Conservation (phyloP, 1,140 invertebrate genomes). For the Andricus grossulariae region DNA sequence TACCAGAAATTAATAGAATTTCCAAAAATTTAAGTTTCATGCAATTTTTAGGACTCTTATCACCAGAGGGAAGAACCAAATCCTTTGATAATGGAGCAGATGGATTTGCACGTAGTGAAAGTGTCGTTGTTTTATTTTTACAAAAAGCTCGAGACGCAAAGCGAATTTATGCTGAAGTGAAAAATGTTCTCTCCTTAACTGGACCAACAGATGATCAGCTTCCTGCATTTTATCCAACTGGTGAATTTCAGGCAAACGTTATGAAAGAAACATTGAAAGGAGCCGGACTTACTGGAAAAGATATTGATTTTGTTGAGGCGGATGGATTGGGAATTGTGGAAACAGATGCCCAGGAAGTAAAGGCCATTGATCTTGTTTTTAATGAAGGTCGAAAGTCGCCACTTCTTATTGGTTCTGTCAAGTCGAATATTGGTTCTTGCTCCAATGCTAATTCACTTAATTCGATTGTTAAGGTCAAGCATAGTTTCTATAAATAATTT, state of each 20-base stretch:
- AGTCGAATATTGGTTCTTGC: conserved; percentile 87
- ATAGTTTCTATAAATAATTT: too few relatives aligned
- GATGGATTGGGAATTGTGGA: conserved; percentile 77
- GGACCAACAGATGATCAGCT: conserved; percentile 76
- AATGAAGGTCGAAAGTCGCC: conserved; percentile 81
- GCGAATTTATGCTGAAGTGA: conserved; percentile 78
- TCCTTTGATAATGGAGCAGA: conserved; percentile 78
- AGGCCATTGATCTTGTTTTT: conserved; percentile 87
- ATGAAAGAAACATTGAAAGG: conserved; percentile 44
- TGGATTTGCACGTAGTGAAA: conserved; percentile 82
- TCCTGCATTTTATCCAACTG: conserved; percentile 74
- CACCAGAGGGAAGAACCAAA: conserved; percentile 81
- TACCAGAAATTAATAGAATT: not conserved
- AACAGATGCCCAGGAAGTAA: conserved; percentile 88
- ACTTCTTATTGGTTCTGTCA: conserved; percentile 84
- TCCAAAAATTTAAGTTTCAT: not conserved
- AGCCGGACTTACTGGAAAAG: conserved; percentile 42
- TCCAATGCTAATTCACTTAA: conserved; percentile 82
- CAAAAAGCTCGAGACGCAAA: conserved; percentile 77
- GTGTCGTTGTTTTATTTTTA: conserved; percentile 78
- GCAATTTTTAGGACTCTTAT: conserved; percentile 54
- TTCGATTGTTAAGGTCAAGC: conserved; percentile 77
- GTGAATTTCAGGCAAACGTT: conserved; percentile 38
- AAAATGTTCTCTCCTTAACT: conserved; percentile 78
- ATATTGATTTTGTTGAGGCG: conserved; percentile 61